Conservation (phyloP, 92 coral and sea anemone species). For the Parazoanthus darwini region DNA sequence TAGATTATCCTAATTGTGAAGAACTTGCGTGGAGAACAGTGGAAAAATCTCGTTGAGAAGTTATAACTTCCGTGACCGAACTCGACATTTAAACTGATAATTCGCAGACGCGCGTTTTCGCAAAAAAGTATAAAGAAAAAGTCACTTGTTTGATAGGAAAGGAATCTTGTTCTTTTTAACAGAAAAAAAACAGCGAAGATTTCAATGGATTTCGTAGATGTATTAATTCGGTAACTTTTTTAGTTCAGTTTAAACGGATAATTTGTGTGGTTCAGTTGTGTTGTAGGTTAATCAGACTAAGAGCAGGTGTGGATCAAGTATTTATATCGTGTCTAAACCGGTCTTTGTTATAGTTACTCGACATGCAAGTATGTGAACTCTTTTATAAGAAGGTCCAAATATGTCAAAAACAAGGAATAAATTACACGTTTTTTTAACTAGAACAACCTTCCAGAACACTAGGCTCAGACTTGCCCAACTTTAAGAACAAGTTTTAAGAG, state of each 20-base stretch:
- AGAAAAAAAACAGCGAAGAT: not conserved
- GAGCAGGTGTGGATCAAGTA: not conserved
- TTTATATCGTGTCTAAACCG: not conserved
- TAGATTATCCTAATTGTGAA: not conserved
- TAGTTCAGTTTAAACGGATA: not conserved
- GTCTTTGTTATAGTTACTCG: not conserved
- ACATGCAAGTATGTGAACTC: no score
- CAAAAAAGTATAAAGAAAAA: no score
- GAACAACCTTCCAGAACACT: no score
- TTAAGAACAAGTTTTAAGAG: no score
- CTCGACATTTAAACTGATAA: not conserved
- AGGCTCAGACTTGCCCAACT: no score
- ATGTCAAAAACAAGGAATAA: no score
- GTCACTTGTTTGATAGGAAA: not conserved
- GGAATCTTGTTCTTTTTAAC: not conserved
- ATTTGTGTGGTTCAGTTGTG: not conserved
- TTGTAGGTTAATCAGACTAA: not conserved
- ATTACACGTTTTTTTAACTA: no score
- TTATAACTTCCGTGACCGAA: not conserved
- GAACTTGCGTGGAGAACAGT: not conserved
- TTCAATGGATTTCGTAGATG: not conserved
- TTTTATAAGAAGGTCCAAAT: no score
- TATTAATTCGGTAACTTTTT: not conserved
- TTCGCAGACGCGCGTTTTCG: not conserved
- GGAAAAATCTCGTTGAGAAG: not conserved